Base-by-base conservation (phyloP, 2,113 vertebrate species). In the Origma solitaria region DNA sequence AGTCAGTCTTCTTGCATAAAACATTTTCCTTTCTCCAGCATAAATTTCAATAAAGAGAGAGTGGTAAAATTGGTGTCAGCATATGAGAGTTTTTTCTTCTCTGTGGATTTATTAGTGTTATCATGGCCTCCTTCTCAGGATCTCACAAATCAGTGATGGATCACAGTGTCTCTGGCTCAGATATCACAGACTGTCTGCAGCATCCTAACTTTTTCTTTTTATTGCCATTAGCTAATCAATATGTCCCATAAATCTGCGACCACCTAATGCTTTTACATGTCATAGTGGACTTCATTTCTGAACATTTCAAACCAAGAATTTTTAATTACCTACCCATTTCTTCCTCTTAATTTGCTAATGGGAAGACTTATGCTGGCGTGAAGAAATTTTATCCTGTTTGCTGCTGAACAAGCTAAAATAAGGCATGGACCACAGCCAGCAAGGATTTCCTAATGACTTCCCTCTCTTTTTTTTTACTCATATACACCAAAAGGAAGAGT, bases 251-350 rank as follows among this genome's bases (percentile, higher is more conserved):
- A 95, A 77, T 71, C 76, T 83, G n/a, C 53, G 66, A 54, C 49
- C 38, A 37, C 20, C 40, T 89, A 87, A 64, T 85, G 47, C 24
- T 91, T 87, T 62, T 62, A 72, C 82, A 69, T 33, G 37, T 62
- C 73, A 94, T 88, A 89, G 65, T 83, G 68, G 25, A 96, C 77
- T 95, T 86, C n/a, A 94, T 56, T 94, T 70, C 47, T 57, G 82
- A 85, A 90, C 11, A 90, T 96, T 87, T 87, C 57, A 57, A 96
- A 73, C 38, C 66, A 95, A 82, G 42, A 37, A 77, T 93, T 94
- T 94, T 96, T 96, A 62, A 95, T 94, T 95, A 82, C 85, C 35
- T 83, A 66, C 37, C 56, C 21, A 60, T 81, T 91, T 90, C 49
- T 79, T 92, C 88, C 21, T 77, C 81, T 86, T 95, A 88, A 84